A percentile compares a stretch with the other conserved stretches of the same genome.
Evolutionary conservation across 2,113 vertebrate species (phyloP).

Genomic region (Hippoglossus stenolepis): DNA sequence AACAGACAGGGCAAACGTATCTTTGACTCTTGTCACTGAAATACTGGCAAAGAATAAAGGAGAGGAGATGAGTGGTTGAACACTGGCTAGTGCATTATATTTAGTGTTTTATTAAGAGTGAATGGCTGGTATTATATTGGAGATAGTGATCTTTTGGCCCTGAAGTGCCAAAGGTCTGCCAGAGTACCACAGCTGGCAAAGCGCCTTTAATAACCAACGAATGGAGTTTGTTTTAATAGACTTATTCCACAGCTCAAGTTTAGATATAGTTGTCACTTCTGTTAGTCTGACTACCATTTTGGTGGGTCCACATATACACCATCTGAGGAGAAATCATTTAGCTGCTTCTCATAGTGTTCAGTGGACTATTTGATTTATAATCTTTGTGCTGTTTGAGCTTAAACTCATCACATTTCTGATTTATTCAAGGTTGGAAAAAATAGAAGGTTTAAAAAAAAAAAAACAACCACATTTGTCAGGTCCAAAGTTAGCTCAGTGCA

Average conservation of each 20-base stretch:
- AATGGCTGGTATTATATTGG: constrained; percentile 51
- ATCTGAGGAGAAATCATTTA: constrained; percentile 35
- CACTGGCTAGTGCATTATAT: constrained; percentile 31
- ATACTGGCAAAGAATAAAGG: constrained; percentile 24
- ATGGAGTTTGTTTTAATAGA: constrained; percentile 15
- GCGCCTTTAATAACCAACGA: constrained; percentile 34
- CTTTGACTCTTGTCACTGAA: constrained; percentile 45
- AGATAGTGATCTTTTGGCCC: constrained; percentile 61
- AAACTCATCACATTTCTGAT: constrained; percentile 67
- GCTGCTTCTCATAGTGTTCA: constrained; percentile 38
- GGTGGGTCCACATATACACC: constrained; percentile 26
- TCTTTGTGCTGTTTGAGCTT: constrained; percentile 52
- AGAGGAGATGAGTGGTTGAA: constrained; percentile 7
- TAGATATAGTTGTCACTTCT: constrained; percentile 27
- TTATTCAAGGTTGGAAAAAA: constrained; percentile 68
- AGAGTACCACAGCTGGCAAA: constrained; percentile 38
- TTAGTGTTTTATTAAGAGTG: constrained; percentile 49
- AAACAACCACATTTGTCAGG: constrained; percentile 40
- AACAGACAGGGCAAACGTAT: constrained; percentile 14
- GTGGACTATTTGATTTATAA: constrained; percentile 51
- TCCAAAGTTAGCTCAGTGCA: constrained; percentile 71
- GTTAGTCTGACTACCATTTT: constrained; percentile 24
- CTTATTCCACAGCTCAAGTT: constrained; percentile 12
- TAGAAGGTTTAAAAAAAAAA: constrained; percentile 36
- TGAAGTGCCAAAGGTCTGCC: constrained; percentile 48